Base-by-base conservation (phyloP, 2,797 vertebrate species). In the Urocyon cinereoargenteus region DNA sequence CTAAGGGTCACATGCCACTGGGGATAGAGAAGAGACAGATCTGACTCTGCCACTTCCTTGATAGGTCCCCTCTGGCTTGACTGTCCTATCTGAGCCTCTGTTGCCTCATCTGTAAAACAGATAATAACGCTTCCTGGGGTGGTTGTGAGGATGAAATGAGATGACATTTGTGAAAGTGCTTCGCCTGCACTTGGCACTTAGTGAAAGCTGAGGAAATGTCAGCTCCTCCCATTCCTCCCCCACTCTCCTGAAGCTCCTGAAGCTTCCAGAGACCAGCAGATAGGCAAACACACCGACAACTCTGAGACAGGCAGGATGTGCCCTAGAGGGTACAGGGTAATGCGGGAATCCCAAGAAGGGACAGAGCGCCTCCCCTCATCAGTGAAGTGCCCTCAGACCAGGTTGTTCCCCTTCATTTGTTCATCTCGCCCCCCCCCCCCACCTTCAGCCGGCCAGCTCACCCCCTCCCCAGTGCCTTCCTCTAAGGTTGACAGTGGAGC, bases 101-200 rank as follows among this genome's bases (percentile, higher is more conserved):
- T 68, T 36, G n/a, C 90, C 92, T 97, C 68, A 40, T 86, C n/a
- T 49, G 77, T 72, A 59, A 92, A 82, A 51, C 34, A 21, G 73
- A 34, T 53, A 45, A 90, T 14, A 78, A 86, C 12, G 49, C 49
- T 72, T 87, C 86, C 14, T 1, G n/a, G 72, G 34, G 36, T 72
- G 26, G 64, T 40, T 78, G 49, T 45, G 11, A 84, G 93, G 61
- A 59, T 93, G 49, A 78, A 81, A 57, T 31, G 22, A 77, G 94
- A 66, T 55, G 83, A 91, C 91, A 66, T 92, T 93, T 93, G 66
- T 88, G 72, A 92, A 96, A 93, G 72, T 85, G 55, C 93, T 96
- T 97, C 0, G 7, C 68, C 81, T 5, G 40, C 83, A 59, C 66
- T 96, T 97, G 96, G 91, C 93, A 90, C 84, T 49, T 10, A 15